phyloP scores from a whole-genome alignment of 2,888 invertebrate species.

The Zygothrica quintamaculata region DNA sequence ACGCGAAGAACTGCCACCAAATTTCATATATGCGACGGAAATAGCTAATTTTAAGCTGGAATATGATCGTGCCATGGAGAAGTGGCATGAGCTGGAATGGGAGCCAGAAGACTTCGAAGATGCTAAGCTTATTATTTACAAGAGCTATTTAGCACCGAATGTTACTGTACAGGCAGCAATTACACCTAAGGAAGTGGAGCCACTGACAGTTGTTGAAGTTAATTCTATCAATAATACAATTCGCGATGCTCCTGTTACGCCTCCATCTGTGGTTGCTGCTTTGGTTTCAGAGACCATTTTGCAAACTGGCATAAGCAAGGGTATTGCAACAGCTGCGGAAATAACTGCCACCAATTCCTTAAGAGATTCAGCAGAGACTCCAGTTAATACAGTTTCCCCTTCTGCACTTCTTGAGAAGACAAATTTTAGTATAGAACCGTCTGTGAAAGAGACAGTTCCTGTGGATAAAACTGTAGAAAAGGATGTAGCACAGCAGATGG shows the following conservation, averaged over 20 bases:
- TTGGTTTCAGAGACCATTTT: too few species aligned
- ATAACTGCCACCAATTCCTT: constrained; percentile 10
- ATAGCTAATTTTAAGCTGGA: constrained; percentile 77
- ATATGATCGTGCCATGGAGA: constrained; percentile 62
- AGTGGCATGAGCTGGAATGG: constrained; percentile 63
- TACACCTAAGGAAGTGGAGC: neutral
- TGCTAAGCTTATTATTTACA: constrained; percentile 64
- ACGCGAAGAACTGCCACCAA: constrained; percentile 69
- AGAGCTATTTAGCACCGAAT: constrained; percentile 64
- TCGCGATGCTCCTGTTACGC: neutral
- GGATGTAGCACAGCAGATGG: too few species aligned
- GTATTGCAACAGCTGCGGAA: neutral
- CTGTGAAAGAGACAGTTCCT: neutral
- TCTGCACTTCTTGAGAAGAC: too few species aligned
- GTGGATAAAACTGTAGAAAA: too few species aligned
- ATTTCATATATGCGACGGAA: constrained; percentile 70
- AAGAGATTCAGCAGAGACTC: neutral
- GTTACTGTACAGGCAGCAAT: too few species aligned
- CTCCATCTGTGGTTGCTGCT: too few species aligned
- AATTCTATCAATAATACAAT: neutral
- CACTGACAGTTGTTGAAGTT: neutral
- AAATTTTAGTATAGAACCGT: too few species aligned
- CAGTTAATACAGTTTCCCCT: too few species aligned
- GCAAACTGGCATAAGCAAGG: too few species aligned
- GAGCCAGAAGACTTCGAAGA: constrained; percentile 56